Base-by-base conservation (phyloP, 2,888 invertebrate genomes). In the Chydorus sphaericus region DNA sequence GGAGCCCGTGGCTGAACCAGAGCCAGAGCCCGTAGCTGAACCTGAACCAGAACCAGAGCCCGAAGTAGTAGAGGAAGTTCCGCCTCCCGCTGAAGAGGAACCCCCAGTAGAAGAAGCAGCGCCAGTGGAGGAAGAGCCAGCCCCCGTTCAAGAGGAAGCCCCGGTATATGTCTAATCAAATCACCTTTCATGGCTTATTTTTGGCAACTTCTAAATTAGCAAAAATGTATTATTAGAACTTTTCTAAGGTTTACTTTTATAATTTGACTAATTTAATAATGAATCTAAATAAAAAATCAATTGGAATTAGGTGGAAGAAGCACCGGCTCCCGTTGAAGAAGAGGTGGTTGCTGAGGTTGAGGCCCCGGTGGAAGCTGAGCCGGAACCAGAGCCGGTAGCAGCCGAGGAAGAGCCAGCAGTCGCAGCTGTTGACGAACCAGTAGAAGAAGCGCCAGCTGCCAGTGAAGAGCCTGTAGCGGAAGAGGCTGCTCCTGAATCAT, bases 1-100 rank as follows among this genome's bases (percentile, higher is more conserved):
- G 7, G 55, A 54, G 20, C 54, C 54, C 18, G 38, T 48, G 7
- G 44, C 28, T 20, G 36, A 33, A 33, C 44, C 60, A 10, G 59
- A 55, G 26, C 59, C 60, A n/a, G 55, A 57, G 4, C 60, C 59
- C 16, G 58, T 54, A 10, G 54, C 48, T 5, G 58, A 55, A n/a
- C 55, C 57, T 11, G 55, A 57, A 29, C 57, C 59, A 11, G 60
- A 60, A 18, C 58, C 56, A 2, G 58, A 30, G 11, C 57, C 58
- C 14, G 52, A 54, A 50, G 56, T 44, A 28, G 54, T 44, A 48
- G 30, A 30, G 14, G 33, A 52, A 18, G 28, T 30, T 50, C 28
- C 23, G 29, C 50, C 50, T 7, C n/a, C n/a, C n/a, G n/a, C n/a
- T n/a, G 51, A 51, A 51, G 16, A n/a, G 23, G 48, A n/a, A 4